Base-by-base conservation (phyloP, 2,113 vertebrate genomes). In the Sakesphorus luctuosus region DNA sequence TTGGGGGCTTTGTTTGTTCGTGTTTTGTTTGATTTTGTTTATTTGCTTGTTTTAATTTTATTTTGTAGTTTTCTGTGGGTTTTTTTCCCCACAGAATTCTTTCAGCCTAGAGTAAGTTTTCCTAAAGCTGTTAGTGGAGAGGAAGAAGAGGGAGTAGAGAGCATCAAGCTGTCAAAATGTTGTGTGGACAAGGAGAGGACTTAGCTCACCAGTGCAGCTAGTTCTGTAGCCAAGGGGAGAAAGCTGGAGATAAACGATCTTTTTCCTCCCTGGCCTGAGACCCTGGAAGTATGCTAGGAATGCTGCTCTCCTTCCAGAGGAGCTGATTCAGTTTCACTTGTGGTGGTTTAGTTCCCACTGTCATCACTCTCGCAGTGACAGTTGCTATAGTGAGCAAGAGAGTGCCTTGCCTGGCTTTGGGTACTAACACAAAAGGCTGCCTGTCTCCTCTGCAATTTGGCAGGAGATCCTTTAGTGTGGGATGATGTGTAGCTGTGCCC, bases 281-380 rank as follows among this genome's bases (percentile, higher is more conserved):
- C 82, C 76, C 79, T 94, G 79, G 77, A 98, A 96, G 56, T 95
- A 98, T 98, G 95, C 91, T 90, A 96, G 96, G 97, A 98, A 98
- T 98, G 97, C 69, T 89, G 77, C 35, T 96, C 79, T 96, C 81
- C 87, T 96, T 96, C 94, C 96, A 97, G 94, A 96, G 81, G 80
- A 96, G 69, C 80, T 93, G 94, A 95, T 97, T 97, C 92, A 79
- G 91, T 97, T 97, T 96, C 95, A 87, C 82, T 95, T 93, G 78
- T 91, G 78, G 92, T 2, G 1, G 65, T 94, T 97, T 58, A 90
- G 96, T 95, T 97, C 95, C 93, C 96, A 97, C 96, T 98, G 96
- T 94, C 97, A 97, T 97, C 95, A 94, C 82, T 97, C 93, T 95
- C 20, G 0, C 53, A 67, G 73, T 90, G 96, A 96, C 96, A 97